These are phyloP conservation scores for Notolabrus celidotus DNA, from an alignment of 2,797 vertebrate species.

Conservation along the genomic window DNA sequence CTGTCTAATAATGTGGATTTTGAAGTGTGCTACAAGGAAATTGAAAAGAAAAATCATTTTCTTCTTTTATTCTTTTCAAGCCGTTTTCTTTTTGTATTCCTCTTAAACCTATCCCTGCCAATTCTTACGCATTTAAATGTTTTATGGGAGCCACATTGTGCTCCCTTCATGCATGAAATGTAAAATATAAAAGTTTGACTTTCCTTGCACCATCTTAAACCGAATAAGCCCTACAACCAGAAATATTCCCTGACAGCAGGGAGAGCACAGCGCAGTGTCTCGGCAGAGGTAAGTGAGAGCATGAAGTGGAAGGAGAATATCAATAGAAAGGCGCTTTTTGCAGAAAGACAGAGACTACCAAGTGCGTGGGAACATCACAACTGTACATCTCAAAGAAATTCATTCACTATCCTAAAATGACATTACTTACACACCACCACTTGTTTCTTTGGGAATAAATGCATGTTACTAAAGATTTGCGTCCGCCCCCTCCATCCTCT, in stretches of 20 bases:
- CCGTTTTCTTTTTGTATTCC: not conserved
- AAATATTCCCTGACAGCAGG: slow-evolving; percentile 40
- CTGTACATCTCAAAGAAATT: slow-evolving; percentile 34
- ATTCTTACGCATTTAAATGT: slow-evolving; percentile 44
- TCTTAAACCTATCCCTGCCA: slow-evolving; percentile 23
- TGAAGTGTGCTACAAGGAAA: slow-evolving; percentile 14
- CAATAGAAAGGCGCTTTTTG: slow-evolving; percentile 41
- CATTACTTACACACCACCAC: slow-evolving; percentile 40
- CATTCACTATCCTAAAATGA: slow-evolving; percentile 32
- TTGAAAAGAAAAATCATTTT: slow-evolving; percentile 26
- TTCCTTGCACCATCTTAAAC: slow-evolving; percentile 9
- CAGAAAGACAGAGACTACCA: slow-evolving; percentile 10
- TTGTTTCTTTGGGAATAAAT: slow-evolving; percentile 38
- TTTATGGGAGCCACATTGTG: slow-evolving; percentile 27
- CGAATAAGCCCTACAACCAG: slow-evolving; percentile 32
- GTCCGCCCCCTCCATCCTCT: not conserved
- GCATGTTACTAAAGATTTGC: slow-evolving; percentile 28
- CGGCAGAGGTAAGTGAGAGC: slow-evolving; percentile 39
- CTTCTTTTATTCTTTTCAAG: slow-evolving; percentile 21
- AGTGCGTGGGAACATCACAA: slow-evolving; percentile 42
- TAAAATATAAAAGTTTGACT: slow-evolving; percentile 35
- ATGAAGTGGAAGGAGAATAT: slow-evolving; percentile 32
- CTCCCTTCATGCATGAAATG: slow-evolving; percentile 52
- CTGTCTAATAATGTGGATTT: not conserved
- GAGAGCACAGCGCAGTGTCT: slow-evolving; percentile 24